These are phyloP conservation scores for Calephelis virginiensis DNA, from an alignment of 1,140 invertebrate genomes.

Conservation along the genomic window DNA sequence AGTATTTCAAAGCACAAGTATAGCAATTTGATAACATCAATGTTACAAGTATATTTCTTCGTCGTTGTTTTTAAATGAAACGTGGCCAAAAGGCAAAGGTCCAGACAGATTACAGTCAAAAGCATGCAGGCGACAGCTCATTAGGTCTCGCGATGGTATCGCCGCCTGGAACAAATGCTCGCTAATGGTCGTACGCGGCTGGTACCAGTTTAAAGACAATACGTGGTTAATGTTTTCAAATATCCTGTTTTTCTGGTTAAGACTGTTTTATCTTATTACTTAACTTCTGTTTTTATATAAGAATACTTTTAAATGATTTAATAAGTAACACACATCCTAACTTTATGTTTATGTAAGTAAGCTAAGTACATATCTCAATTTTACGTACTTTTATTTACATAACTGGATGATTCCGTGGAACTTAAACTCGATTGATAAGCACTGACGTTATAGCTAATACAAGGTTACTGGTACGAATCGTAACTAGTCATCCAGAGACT, in stretches of 20 bases:
- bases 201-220: constrained; percentile 27
- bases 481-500: no score
- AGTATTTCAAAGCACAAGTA: no score
- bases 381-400: no score
- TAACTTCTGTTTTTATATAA: not conserved
- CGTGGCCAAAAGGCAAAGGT: constrained; percentile 25
- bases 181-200: constrained; percentile 27
- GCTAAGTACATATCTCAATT: no score
- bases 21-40: no score
- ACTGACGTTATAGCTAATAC: no score
- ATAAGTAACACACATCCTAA: not conserved
- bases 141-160: constrained; percentile 34
- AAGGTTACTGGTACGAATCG: no score
- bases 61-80: not conserved
- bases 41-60: not conserved
- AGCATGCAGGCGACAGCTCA: constrained; percentile 34
- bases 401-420: no score
- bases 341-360: not conserved
- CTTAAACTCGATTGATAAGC: no score
- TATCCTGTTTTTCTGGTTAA: constrained; percentile 11
- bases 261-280: constrained; percentile 3
- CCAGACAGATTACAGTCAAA: constrained; percentile 31
- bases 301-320: not conserved
- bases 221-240: constrained; percentile 27
- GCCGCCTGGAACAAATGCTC: constrained; percentile 33